Evolutionary conservation across 2,888 invertebrate genomes (phyloP), one percentile per base, ranked within the genome.

Genomic region (Phengaris arion): DNA sequence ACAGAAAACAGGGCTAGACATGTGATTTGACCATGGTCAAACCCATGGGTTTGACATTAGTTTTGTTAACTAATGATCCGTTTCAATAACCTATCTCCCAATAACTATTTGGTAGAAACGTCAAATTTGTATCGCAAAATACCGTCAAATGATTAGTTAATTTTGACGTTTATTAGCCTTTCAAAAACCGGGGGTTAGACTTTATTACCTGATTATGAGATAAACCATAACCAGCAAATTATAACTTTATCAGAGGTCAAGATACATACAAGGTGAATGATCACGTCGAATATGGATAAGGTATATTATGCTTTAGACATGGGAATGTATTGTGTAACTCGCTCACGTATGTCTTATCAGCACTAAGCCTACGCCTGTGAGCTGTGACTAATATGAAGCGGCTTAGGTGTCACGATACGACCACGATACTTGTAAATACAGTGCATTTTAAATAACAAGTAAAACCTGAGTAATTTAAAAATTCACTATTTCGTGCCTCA

Each of bases 291-390:
- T 74, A 55, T 54, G 73, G n/a, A 80, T 81, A 82, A 81, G 80
- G 74, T 35, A 4, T 35, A 35, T 35, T 35, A 35, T 35, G 15
- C 75, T 78, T 57, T 15, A 15, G 59, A 10, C 77, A 78, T 77
- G 76, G 78, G 79, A 73, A 77, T 78, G 76, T 81, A 83, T 85
- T 81, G 82, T 80, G 84, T 83, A 87, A 88, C 86, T 87, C 81
- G 81, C 82, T 85, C 88, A 88, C 85, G 86, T 86, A 84, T 81
- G 81, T 80, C 82, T 84, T 85, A 84, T 84, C 83, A 82, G 81
- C 76, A 22, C 51, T 48, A 74, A 80, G 79, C 89, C 89, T 87
- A 89, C 90, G 87, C 85, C 74, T 80, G 82, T 35, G 35, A 35
- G 35, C 35, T 35, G 35, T 90, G 89, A 90, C 80, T 90, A 89